Evolutionary conservation across 2,113 vertebrate species (phyloP).

Genomic region (Aegithalos caudatus): DNA sequence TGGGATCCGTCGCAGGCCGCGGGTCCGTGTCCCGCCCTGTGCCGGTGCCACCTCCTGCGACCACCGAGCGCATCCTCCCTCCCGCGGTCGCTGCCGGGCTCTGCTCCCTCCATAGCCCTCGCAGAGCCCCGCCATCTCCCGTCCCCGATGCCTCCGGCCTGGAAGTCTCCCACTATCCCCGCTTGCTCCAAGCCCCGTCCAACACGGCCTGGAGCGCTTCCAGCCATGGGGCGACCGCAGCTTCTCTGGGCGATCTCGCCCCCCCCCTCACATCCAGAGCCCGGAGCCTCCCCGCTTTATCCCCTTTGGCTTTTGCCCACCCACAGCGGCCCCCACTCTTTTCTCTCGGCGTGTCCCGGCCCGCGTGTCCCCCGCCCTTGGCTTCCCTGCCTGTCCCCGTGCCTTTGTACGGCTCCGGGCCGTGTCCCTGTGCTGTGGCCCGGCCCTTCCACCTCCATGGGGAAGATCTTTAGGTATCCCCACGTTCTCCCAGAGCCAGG

Average conservation of each 20-base stretch:
- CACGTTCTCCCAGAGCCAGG: neutral
- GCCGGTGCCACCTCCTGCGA: neutral
- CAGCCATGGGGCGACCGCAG: neutral
- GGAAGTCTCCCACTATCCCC: neutral
- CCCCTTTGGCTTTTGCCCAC: neutral
- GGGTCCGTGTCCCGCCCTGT: neutral
- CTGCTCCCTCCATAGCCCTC: neutral
- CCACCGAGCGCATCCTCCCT: neutral
- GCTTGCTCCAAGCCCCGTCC: neutral
- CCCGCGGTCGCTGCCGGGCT: neutral
- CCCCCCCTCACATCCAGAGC: neutral
- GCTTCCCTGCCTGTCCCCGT: neutral
- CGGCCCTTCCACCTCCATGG: too few relatives aligned
- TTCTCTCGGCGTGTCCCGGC: fast-evolving
- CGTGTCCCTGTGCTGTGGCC: neutral
- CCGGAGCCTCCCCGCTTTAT: neutral
- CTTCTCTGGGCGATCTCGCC: neutral
- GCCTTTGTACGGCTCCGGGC: neutral
- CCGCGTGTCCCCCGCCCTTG: neutral
- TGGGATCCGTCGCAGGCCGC: neutral
- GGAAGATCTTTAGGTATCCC: too few relatives aligned
- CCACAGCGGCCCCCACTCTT: fast-evolving
- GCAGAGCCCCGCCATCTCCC: neutral
- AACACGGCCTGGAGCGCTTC: neutral
- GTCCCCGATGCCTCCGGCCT: neutral